Evolutionary conservation across 2,888 invertebrate species (phyloP).

Genomic region (Bombyx huttoni): DNA sequence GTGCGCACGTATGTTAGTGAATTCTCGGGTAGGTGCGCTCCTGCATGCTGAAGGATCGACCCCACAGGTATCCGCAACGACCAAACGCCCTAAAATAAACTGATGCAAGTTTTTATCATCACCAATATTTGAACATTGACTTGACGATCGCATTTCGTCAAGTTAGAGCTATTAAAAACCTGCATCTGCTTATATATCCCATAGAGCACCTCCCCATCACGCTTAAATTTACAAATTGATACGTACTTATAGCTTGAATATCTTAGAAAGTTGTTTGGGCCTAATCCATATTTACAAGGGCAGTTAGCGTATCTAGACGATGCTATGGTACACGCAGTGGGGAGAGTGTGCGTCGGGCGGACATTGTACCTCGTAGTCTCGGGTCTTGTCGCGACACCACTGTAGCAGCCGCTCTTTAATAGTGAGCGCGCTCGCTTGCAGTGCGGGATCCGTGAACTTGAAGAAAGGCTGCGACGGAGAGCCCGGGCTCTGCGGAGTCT

Average conservation of each 20-base stretch:
- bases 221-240: conserved; percentile 1
- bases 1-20: conserved; percentile 21
- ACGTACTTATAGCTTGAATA: no score
- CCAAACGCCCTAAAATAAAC: conserved; percentile 20
- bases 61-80: conserved; percentile 24
- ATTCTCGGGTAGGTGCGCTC: conserved; percentile 26
- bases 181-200: not conserved
- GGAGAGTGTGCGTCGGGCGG: conserved; percentile 16
- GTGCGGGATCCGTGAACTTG: conserved; percentile 92
- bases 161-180: no score
- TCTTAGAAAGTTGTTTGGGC: no score
- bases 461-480: conserved; percentile 83
- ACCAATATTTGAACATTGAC: conserved; percentile 1
- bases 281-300: no score
- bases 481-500: conserved; percentile 76
- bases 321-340: conserved; percentile 15
- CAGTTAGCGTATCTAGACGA: no score
- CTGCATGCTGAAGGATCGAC: conserved; percentile 29
- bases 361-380: conserved; percentile 92
- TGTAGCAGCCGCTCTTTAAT: conserved; percentile 97
- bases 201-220: not conserved
- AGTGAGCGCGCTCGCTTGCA: conserved; percentile 92
- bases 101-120: conserved; percentile 19
- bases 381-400: conserved; percentile 98
- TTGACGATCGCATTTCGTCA: no score